phyloP scores from a whole-genome alignment of 2,113 vertebrate genomes.

The Lanius ludovicianus region DNA sequence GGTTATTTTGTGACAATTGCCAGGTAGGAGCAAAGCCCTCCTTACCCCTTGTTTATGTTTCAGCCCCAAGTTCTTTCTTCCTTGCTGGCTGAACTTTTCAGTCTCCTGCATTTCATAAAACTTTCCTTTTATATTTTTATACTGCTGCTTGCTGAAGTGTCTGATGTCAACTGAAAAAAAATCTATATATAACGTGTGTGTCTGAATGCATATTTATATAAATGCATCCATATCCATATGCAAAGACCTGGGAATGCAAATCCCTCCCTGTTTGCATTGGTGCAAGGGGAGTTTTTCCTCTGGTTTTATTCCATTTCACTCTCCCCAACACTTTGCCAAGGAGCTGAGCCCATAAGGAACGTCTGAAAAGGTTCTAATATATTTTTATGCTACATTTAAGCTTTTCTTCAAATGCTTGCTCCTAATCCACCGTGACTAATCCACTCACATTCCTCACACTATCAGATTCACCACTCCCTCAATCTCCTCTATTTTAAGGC shows the following conservation, averaged over 20 bases:
- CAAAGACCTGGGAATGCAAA: neutral
- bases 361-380: neutral
- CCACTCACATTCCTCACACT: neutral
- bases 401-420: neutral
- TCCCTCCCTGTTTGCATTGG: neutral
- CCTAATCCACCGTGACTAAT: neutral
- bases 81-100: neutral
- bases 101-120: neutral
- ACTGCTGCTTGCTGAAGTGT: neutral
- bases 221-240: neutral
- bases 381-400: neutral
- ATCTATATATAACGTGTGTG: constrained; percentile 30
- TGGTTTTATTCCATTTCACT: neutral
- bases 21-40: neutral
- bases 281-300: neutral
- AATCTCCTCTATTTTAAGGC: neutral
- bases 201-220: constrained; percentile 30
- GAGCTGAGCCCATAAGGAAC: neutral
- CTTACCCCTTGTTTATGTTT: neutral
- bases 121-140: neutral
- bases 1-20: neutral
- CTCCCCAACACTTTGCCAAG: neutral
- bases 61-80: neutral
- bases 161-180: constrained; percentile 7
- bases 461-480: neutral